phyloP scores from a whole-genome alignment of 2,888 invertebrate species.

The Galerucella calmariensis region DNA sequence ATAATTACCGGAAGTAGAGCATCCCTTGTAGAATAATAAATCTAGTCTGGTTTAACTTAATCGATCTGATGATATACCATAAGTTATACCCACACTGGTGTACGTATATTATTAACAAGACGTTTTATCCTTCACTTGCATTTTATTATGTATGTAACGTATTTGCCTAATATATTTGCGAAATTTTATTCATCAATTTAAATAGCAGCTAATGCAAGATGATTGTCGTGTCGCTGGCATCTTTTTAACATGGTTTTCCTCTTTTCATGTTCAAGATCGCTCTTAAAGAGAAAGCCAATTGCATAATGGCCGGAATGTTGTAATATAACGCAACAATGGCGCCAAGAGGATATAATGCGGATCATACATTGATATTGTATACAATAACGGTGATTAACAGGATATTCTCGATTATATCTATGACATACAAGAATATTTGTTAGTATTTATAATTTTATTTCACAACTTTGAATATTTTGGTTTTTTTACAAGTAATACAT shows the following conservation, averaged over 20 bases:
- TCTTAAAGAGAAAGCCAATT: constrained; percentile 30
- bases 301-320: constrained; percentile 17
- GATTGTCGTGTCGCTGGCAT: constrained; percentile 14
- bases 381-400: constrained; percentile 4
- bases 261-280: constrained; percentile 31
- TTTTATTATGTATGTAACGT: neutral
- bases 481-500: neutral
- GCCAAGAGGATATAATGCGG: constrained; percentile 21
- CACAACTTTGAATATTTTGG: neutral
- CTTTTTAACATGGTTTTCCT: constrained; percentile 29
- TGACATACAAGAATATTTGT: neutral
- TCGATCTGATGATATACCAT: neutral
- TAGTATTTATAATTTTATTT: neutral
- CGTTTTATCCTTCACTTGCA: neutral
- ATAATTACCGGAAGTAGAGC: too few species aligned
- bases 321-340: constrained; percentile 24
- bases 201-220: constrained; percentile 1
- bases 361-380: constrained; percentile 8
- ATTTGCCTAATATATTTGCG: neutral
- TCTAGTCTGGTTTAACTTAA: neutral
- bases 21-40: too few species aligned
- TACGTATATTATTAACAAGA: neutral
- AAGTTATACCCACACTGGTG: neutral
- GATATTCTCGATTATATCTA: neutral
- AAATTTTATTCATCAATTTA: neutral